Percentiles rank a stretch among this genome's conserved stretches.
Conservation (phyloP, 2,113 vertebrate genomes). For the Ochotona curzoniae region DNA sequence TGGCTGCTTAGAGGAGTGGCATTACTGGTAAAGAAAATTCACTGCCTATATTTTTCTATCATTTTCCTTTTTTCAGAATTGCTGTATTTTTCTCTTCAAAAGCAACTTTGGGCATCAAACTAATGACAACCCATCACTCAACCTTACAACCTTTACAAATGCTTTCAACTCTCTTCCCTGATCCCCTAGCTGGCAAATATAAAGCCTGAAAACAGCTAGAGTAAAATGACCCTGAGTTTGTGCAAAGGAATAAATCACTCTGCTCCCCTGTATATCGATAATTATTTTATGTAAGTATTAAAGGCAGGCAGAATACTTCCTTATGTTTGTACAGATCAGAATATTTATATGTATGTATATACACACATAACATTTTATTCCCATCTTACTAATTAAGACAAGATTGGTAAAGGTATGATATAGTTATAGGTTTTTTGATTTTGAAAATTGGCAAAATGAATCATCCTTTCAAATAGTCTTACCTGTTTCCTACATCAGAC, state of each 20-base stretch:
- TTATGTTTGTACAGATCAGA: background rate
- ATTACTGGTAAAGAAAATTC: background rate
- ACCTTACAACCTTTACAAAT: background rate
- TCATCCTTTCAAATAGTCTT: background rate
- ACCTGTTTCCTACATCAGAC: background rate
- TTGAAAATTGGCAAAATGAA: background rate
- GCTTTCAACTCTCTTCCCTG: background rate
- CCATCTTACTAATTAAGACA: background rate
- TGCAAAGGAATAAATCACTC: background rate
- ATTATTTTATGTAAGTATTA: slow-evolving; percentile 14
- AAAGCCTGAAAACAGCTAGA: background rate
- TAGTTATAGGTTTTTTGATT: background rate
- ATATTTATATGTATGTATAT: background rate
- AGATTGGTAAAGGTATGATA: background rate
- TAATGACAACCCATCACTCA: background rate
- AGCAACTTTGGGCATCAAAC: background rate
- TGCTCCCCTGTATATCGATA: background rate
- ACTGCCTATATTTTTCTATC: background rate
- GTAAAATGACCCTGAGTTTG: slow-evolving; percentile 15
- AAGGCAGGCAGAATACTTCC: background rate
- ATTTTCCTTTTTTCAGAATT: slow-evolving; percentile 43
- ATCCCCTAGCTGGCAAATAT: background rate
- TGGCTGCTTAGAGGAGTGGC: background rate
- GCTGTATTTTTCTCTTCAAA: slow-evolving; percentile 15
- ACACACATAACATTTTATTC: background rate